Percentiles rank a stretch among this genome's conserved stretches.
phyloP scores from a whole-genome alignment of 2,888 invertebrate genomes.

The Trachelus troglodyta region DNA sequence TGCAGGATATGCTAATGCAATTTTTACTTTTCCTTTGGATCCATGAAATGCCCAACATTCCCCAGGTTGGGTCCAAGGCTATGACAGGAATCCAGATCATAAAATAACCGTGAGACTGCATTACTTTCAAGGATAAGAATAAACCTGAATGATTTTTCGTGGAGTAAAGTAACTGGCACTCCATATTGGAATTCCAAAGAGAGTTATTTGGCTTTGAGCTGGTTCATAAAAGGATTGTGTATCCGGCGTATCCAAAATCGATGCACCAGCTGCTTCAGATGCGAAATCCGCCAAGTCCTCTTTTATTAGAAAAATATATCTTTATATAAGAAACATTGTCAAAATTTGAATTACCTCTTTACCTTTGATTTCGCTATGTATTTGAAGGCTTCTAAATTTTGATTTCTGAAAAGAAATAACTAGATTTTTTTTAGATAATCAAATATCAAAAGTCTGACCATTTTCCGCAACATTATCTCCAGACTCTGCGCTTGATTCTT shows the following conservation, averaged over 20 bases:
- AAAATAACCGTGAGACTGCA: neutral
- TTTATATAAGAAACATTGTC: neutral
- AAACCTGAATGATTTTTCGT: constrained; percentile 53
- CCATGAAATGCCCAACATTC: constrained; percentile 75
- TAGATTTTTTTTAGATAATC: neutral
- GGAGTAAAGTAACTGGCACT: constrained; percentile 48
- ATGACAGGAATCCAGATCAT: neutral
- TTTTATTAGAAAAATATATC: constrained; percentile 17
- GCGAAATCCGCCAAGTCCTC: constrained; percentile 53
- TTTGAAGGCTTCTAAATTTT: neutral
- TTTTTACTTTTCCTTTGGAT: constrained; percentile 61
- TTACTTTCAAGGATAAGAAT: neutral
- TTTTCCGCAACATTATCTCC: constrained; percentile 36
- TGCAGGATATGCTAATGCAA: constrained; percentile 56
- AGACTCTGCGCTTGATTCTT: constrained; percentile 36
- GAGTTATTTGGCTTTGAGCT: constrained; percentile 29
- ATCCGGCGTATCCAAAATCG: constrained; percentile 54
- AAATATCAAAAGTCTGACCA: constrained; percentile 31
- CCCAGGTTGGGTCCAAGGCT: constrained; percentile 66
- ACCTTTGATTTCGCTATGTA: neutral
- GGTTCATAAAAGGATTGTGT: constrained; percentile 44
- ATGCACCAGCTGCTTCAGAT: constrained; percentile 52
- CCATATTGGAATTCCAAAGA: constrained; percentile 54
- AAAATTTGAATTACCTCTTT: neutral
- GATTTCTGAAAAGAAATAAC: neutral